phyloP scores from a whole-genome alignment of 1,140 invertebrate species.

The Zaprionus gabonicus region DNA sequence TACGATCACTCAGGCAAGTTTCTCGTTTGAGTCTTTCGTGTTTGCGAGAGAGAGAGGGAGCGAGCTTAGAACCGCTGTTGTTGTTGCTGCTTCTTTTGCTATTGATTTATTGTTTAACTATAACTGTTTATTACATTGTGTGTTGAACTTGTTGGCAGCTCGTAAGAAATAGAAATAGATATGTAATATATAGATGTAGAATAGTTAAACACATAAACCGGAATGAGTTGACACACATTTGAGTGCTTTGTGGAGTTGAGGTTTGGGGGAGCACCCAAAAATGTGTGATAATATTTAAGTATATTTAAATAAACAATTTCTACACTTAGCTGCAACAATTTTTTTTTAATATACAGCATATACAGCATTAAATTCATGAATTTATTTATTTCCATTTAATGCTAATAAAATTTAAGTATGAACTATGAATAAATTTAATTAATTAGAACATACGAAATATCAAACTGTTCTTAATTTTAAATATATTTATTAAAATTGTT shows the following conservation, averaged over 20 bases:
- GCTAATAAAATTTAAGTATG: no score
- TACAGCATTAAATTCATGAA: no score
- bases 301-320: not conserved
- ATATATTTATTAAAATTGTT: no score
- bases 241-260: constrained; percentile 11
- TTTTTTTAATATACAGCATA: no score
- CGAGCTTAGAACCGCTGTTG: constrained; percentile 53
- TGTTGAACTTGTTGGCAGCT: constrained; percentile 43
- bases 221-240: constrained; percentile 52
- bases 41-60: not conserved
- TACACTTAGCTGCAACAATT: no score
- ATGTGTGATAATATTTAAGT: not conserved
- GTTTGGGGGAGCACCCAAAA: not conserved
- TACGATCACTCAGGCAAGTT: constrained; percentile 37
- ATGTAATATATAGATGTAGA: no score
- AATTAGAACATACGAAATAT: no score
- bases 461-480: no score
- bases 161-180: not conserved
- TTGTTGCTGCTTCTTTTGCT: constrained; percentile 23
- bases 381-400: no score
- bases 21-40: constrained; percentile 48
- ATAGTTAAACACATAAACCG: constrained; percentile 21
- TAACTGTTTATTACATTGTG: constrained; percentile 79
- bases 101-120: constrained; percentile 75
- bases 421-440: no score